These are phyloP conservation scores for Phylloscopus trochiloides DNA, from an alignment of 2,113 vertebrate genomes.

Conservation along the genomic window DNA sequence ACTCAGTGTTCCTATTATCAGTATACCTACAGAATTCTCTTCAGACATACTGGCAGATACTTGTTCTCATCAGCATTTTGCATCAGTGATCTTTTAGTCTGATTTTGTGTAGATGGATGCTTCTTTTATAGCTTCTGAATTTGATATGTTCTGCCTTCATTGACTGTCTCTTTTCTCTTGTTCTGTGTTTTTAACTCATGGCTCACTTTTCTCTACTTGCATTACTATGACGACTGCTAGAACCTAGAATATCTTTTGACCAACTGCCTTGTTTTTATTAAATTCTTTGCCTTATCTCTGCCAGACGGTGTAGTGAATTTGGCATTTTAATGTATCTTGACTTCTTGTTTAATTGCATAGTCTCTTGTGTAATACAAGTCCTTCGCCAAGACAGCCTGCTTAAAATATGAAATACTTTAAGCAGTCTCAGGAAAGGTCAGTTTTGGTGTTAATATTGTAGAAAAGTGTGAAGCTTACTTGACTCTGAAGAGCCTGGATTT, in stretches of 20 bases:
- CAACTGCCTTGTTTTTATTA: background rate
- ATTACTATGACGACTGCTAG: background rate
- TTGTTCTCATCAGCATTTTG: background rate
- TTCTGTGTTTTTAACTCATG: background rate
- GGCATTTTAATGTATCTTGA: background rate
- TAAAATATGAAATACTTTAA: background rate
- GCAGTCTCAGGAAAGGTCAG: background rate
- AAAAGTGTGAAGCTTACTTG: background rate
- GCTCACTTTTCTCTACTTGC: background rate
- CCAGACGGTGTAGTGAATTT: background rate
- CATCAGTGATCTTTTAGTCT: background rate
- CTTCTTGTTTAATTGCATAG: background rate
- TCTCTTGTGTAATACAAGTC: background rate
- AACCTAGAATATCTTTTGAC: background rate
- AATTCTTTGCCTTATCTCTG: background rate
- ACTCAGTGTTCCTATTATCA: background rate
- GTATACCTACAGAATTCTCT: background rate
- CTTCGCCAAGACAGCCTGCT: background rate
- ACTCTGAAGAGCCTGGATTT: constrained; percentile 6
- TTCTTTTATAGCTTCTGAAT: background rate
- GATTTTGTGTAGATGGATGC: background rate
- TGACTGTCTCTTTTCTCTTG: background rate
- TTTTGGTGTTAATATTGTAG: background rate
- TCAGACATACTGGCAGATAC: background rate
- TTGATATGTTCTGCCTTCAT: background rate